Conservation (phyloP, 2,113 vertebrate genomes). For the Pyrgilauda ruficollis region DNA sequence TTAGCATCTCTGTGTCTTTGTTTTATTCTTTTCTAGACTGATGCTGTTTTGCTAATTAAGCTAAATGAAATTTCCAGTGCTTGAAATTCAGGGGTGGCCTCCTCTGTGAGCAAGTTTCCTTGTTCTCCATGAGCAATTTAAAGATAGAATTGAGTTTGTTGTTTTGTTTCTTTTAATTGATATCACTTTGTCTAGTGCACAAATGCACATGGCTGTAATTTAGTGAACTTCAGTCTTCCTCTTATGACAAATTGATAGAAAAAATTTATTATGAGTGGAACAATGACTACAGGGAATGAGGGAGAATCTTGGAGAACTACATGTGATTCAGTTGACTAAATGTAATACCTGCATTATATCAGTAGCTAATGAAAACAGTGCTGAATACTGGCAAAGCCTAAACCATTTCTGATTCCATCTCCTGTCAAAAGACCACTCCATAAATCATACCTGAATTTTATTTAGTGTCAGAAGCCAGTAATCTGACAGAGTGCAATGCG, state of each 20-base stretch:
- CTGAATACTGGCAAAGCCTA: constrained; percentile 50
- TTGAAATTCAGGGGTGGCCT: constrained; percentile 50
- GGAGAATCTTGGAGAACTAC: constrained; percentile 69
- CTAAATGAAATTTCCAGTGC: constrained; percentile 61
- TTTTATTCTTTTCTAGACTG: constrained; percentile 51
- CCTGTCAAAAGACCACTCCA: constrained; percentile 72
- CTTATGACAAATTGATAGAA: constrained; percentile 77
- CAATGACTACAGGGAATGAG: constrained; percentile 75
- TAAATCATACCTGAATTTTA: constrained; percentile 76
- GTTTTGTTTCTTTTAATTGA: constrained; percentile 44
- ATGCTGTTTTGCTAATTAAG: constrained; percentile 72
- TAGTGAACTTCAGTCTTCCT: constrained; percentile 75
- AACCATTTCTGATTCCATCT: constrained; percentile 70
- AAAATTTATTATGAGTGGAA: constrained; percentile 79
- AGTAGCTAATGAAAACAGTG: constrained; percentile 76
- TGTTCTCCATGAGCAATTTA: constrained; percentile 53
- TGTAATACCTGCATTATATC: constrained; percentile 71
- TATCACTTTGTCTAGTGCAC: constrained; percentile 68
- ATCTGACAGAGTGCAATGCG: constrained; percentile 74
- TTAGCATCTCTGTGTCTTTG: constrained; percentile 61
- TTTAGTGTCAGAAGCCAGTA: constrained; percentile 71
- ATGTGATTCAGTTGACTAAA: constrained; percentile 77
- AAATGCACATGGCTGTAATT: constrained; percentile 73
- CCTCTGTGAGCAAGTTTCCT: constrained; percentile 38
- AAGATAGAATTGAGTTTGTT: constrained; percentile 55